A percentile compares a stretch with the other conserved stretches of the same genome.
Conservation (phyloP, 1,140 invertebrate species). For the Drosophila miranda region DNA sequence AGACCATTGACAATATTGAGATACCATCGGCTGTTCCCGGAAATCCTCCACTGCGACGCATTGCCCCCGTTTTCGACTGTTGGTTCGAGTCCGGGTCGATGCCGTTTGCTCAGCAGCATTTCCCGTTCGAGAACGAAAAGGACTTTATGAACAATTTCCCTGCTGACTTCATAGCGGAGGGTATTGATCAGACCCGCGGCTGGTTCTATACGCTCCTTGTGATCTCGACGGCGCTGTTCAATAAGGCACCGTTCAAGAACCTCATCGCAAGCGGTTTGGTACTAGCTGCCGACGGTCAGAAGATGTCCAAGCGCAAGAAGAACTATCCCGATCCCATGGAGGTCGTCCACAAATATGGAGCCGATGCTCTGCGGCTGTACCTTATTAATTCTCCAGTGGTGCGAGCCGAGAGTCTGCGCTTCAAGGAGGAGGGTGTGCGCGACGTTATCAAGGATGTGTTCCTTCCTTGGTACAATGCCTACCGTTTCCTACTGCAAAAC, state of each 20-base stretch:
- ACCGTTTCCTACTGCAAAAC: conserved; percentile 97
- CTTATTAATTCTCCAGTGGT: conserved; percentile 99
- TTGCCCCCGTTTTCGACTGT: conserved; percentile 99
- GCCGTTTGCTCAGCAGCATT: conserved; percentile 99
- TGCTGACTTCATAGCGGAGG: conserved; percentile 99
- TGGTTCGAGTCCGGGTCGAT: conserved; percentile 99
- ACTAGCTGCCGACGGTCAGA: conserved; percentile 97
- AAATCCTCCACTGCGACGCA: conserved; percentile 90
- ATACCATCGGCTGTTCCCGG: conserved; percentile 95
- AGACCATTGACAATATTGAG: conserved; percentile 95
- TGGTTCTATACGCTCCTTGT: conserved; percentile 99
- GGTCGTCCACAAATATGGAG: conserved; percentile 96
- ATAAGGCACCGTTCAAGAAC: conserved; percentile 98
- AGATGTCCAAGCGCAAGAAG: conserved; percentile 99
- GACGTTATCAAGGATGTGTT: conserved; percentile 99
- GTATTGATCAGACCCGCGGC: conserved; percentile 99
- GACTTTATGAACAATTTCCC: conserved; percentile 98
- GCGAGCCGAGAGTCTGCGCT: conserved; percentile 96
- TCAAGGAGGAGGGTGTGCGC: conserved; percentile 98
- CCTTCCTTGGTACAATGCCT: conserved; percentile 99
- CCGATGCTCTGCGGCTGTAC: conserved; percentile 97
- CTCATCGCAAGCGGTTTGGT: conserved; percentile 98
- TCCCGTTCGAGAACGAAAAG: conserved; percentile 96
- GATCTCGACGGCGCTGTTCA: conserved; percentile 97
- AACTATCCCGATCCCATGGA: conserved; percentile 99